Evolutionary conservation across 2,888 invertebrate species (phyloP), one percentile per base, ranked within the genome.

Genomic region (Gymnocheta viridis): DNA sequence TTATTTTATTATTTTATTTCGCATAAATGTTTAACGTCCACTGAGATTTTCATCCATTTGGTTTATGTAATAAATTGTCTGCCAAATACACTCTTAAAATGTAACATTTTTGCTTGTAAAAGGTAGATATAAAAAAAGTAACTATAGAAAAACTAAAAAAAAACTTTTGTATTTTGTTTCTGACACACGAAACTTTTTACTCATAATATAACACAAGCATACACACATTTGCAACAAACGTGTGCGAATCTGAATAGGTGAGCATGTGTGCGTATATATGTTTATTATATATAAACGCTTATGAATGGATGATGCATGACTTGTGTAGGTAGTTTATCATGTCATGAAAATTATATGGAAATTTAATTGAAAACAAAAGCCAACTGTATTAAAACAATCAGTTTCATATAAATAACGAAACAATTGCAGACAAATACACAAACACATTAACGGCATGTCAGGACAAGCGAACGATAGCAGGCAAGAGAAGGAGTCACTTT

Each of bases 341-440:
- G 88, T 89, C 89, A 89, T 89, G 87, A 89, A 89, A 89, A 89
- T 89, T 89, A 89, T 89, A 89, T 90, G 89, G 89, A 90, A 89
- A 89, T 89, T 90, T 89, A 89, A 90, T 89, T 90, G 90, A 90
- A 89, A 90, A 89, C 88, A 89, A 89, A 89, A 90, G 88, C 89
- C 89, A 90, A 90, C 54, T 77, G 88, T 88, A 81, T 77, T 81
- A 73, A 84, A 81, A 77, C 77, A 81, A 83, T 80, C 83, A 83
- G 72, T 80, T 80, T 22, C 56, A 70, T 72, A 80, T 60, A 72
- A 76, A 77, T 73, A 81, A 62, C 54, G 32, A 72, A 73, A 73
- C 47, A 62, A 72, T 24, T 78, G 56, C 1, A 17, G 10, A 62
- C 1, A 29, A 54, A 54, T 35, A 49, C 41, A 19, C 35, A 62